Evolutionary conservation across 1,140 invertebrate species (phyloP).

Genomic region (Rhagoletis zephyria): DNA sequence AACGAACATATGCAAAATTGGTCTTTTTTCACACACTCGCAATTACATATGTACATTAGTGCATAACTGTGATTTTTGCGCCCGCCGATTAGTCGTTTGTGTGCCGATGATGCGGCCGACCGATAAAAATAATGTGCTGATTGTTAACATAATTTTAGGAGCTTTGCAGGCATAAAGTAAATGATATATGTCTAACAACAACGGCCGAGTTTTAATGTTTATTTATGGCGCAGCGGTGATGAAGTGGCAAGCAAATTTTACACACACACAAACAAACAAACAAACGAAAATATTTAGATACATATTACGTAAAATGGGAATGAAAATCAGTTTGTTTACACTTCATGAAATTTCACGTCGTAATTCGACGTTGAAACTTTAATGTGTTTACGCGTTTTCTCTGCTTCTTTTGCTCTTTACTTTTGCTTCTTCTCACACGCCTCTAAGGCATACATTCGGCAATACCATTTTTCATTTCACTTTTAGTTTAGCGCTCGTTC

Average conservation of each 20-base stretch:
- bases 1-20: background rate
- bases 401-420: background rate
- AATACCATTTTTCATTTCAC: slow-evolving; percentile 9
- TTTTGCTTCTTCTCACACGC: background rate
- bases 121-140: background rate
- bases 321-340: background rate
- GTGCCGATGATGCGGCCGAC: background rate
- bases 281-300: background rate
- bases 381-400: no score
- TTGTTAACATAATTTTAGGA: slow-evolving; percentile 41
- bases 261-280: background rate
- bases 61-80: background rate
- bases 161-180: background rate
- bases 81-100: background rate
- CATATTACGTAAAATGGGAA: background rate
- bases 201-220: background rate
- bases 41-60: background rate
- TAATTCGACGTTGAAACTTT: background rate
- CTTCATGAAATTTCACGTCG: background rate
- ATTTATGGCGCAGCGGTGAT: background rate
- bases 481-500: background rate
- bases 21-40: background rate
- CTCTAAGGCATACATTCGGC: background rate
- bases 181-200: background rate
- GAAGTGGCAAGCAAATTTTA: background rate